Base-by-base conservation (phyloP, 1,140 invertebrate genomes). In the Magallana angulata region DNA sequence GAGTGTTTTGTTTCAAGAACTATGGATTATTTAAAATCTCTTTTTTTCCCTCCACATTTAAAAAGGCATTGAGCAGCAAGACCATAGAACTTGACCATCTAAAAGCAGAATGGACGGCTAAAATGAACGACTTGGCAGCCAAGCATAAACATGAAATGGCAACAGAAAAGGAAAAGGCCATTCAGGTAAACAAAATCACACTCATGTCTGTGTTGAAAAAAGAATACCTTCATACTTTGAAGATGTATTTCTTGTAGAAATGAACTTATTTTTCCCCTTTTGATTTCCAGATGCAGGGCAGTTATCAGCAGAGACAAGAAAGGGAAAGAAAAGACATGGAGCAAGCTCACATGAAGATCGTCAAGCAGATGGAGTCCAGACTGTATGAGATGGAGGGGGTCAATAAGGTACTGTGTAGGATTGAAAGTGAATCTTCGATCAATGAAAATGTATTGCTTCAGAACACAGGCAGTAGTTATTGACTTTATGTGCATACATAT, bases 81-180 rank as follows among this genome's bases (percentile, higher is more conserved):
- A 90, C 91, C 58, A 80, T 90, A 36, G 94, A 94, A 91, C 94
- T 93, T 90, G 96, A 94, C 95, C 96, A 94, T 88, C 90, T 95
- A 86, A 95, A 95, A 89, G 90, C 92, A 5, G 94, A 96, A 86
- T 93, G 93, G 92, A 92, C 92, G 5, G 90, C 93, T 7, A 91
- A 91, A 81, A 83, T 93, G 1, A 92, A 92, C 85, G 93, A 95
- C 36, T 88, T 93, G 64, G 92, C 94, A 68, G 91, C 94, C 82
- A 90, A 91, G 88, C 93, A 95, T 85, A 93, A 94, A 85, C 93
- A 95, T 89, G 95, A 96, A 86, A 89, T 96, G 82, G 92, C 93
- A 56, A 85, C 90, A 82, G 95, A 96, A 91, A 95, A 94, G 91
- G 95, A 96, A 88, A 94, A 95, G 87, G 81, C 94, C 4, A 76